A percentile compares a stretch with the other conserved stretches of the same genome.
Evolutionary conservation across 2,113 vertebrate species (phyloP).

Genomic region (Helogale parvula): DNA sequence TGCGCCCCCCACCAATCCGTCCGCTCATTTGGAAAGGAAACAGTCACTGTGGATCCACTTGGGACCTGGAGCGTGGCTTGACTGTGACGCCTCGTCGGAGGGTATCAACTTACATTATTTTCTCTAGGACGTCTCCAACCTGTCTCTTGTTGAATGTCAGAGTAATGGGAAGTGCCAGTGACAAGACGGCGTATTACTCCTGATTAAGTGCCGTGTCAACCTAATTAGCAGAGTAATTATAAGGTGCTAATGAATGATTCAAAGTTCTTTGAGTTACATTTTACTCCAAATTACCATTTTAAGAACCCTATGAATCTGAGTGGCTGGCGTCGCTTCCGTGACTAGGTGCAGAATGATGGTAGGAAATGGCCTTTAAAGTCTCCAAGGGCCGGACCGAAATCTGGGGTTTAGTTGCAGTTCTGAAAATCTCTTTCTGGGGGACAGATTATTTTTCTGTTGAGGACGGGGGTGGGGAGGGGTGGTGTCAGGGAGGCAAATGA

Average conservation of each 20-base stretch:
- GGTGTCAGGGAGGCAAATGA: neutral
- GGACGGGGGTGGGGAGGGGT: neutral
- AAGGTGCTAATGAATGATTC: constrained; percentile 94
- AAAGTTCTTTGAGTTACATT: constrained; percentile 88
- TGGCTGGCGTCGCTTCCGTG: constrained; percentile 51
- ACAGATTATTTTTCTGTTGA: neutral
- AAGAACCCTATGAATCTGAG: constrained; percentile 69
- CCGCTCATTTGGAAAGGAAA: constrained; percentile 43
- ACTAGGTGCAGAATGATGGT: constrained; percentile 56
- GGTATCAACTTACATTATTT: constrained; percentile 76
- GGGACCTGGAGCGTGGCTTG: constrained; percentile 19
- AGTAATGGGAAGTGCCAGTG: constrained; percentile 86
- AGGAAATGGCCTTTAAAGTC: constrained; percentile 42
- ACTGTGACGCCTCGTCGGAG: constrained; percentile 71
- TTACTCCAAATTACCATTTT: constrained; percentile 83
- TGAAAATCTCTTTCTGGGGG: neutral
- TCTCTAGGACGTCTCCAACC: constrained; percentile 80
- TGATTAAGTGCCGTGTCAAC: constrained; percentile 91
- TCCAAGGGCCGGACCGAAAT: constrained; percentile 14
- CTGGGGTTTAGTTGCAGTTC: neutral
- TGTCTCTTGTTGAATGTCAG: constrained; percentile 86
- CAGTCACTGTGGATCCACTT: constrained; percentile 54
- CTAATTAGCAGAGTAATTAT: constrained; percentile 96
- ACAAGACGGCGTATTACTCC: constrained; percentile 89
- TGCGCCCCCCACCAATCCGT: neutral